Percentiles rank a stretch among this genome's conserved stretches.
Evolutionary conservation across 2,888 invertebrate species (phyloP).

Genomic region (Pterostichus madidus): DNA sequence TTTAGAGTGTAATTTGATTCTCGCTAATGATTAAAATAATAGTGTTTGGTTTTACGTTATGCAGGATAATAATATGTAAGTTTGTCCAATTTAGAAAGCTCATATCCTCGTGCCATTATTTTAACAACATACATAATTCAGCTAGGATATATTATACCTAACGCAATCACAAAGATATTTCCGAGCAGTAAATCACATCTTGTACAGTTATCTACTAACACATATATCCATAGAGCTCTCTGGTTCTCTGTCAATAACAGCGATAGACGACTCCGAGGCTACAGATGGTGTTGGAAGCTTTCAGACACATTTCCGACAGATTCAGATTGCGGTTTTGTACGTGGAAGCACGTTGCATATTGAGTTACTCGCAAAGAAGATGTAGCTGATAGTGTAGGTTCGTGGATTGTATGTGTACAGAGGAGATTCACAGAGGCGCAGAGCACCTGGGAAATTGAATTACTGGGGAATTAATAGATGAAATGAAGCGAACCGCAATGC

Average conservation of each 20-base stretch:
- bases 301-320: constrained; percentile 24
- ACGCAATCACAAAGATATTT: constrained; percentile 30
- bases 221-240: constrained; percentile 4
- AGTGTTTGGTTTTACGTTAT: no score
- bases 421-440: not conserved
- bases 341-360: constrained; percentile 32
- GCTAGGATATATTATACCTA: constrained; percentile 1
- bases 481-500: constrained; percentile 23
- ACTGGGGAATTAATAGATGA: constrained; percentile 29
- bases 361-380: not conserved
- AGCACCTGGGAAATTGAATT: constrained; percentile 22
- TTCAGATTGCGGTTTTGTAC: constrained; percentile 21
- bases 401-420: not conserved
- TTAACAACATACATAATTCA: constrained; percentile 37
- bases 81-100: constrained; percentile 14
- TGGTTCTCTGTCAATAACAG: constrained; percentile 13
- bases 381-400: not conserved
- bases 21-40: no score
- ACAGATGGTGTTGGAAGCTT: constrained; percentile 7
- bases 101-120: constrained; percentile 11
- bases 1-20: no score
- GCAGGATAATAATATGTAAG: no score
- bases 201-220: constrained; percentile 35
- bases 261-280: not conserved
- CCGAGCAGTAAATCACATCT: constrained; percentile 34